Evolutionary conservation across 2,888 invertebrate genomes (phyloP), one percentile per base, ranked within the genome.

Genomic region (Uropetala carovei): DNA sequence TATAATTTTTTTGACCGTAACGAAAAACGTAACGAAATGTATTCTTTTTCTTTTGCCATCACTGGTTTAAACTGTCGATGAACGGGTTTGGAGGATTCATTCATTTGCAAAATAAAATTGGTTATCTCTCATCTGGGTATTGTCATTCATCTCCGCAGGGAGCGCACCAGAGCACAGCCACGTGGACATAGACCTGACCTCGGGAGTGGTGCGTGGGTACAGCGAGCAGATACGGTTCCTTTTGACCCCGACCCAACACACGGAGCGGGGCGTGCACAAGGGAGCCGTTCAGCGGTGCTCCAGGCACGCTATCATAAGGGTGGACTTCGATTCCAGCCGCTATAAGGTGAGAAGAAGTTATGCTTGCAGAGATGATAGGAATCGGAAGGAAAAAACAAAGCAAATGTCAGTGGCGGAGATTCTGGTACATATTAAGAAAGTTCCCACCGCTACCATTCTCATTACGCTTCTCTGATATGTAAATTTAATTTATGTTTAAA

Each of bases 181-280:
- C 18, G 93, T 93, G 81, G 92, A 93, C 30, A 92, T 93, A 14
- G 93, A 93, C 91, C 86, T 93, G 68, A 93, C 92, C 89, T 75
- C 75, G 4, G 93, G 93, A 14, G 85, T 92, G 9, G 93, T 93
- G 4, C 92, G 92, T 68, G 93, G 93, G 27, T 93, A 93, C 92
- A 93, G 93, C 60, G 92, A 92, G 60, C 82, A 92, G 30, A 92
- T 93, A 18, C 86, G 81, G 22, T 93, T 93, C 89, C 22, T 92
- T 8, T 43, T 85, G 82, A 91, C 93, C 27, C 93, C 93, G 27
- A 92, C 92, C 13, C 27, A 60, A 60, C 22, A 58, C n/a, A 9
- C 27, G 18, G 30, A 43, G 3, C 27, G 64, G 10, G 22, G 43
- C 18, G 64, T 0, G 0, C 16, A 8, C 64, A n/a, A 16, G 16